Base-by-base conservation (phyloP, 2,797 vertebrate species). In the Enteromius fasciolatus region DNA sequence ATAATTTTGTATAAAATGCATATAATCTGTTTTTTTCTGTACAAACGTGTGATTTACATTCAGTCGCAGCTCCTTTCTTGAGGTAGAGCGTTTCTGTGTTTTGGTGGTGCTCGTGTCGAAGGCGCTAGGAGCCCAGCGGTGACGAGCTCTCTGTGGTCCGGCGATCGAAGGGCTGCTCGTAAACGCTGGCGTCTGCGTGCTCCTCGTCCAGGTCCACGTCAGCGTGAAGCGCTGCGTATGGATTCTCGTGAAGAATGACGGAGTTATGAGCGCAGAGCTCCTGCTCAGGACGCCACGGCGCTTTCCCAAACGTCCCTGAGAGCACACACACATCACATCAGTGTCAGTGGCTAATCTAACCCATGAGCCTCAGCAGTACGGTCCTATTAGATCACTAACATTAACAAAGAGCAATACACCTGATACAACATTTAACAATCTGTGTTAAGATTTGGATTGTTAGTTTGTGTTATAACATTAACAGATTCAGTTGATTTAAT, bases 271-370 rank as follows among this genome's bases (percentile, higher is more conserved):
- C 80, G 87, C 94, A 88, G 6, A 92, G 89, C 17, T 96, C 96
- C 83, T 92, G 91, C 59, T 92, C 94, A 46, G 95, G 91, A 87
- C 92, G 96, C 97, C 96, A 97, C 52, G 96, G 92, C 81, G 96
- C 90, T 87, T 99, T 99, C 76, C 97, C 98, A 92, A 99, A 99
- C 1, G 98, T 99, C 81, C 97, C 98, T 99, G 90, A 48, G 92
- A 93, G 39, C 89, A 78, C 88, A 81, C 8, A 0, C 20, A 39
- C 11, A 61, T 1, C 1, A n/a, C 64, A 33, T 70, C 41, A 46
- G 28, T 46, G n/a, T 54, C 3, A 54, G 18, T 18, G 20, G 50
- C 7, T 8, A 20, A 20, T 52, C 50, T 1, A n/a, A n/a, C 50
- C 50, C 50, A 48, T 15, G 14, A 46, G 4, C 46, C 50, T 20